Evolutionary conservation across 2,888 invertebrate genomes (phyloP).

Genomic region (Athalia circularis): DNA sequence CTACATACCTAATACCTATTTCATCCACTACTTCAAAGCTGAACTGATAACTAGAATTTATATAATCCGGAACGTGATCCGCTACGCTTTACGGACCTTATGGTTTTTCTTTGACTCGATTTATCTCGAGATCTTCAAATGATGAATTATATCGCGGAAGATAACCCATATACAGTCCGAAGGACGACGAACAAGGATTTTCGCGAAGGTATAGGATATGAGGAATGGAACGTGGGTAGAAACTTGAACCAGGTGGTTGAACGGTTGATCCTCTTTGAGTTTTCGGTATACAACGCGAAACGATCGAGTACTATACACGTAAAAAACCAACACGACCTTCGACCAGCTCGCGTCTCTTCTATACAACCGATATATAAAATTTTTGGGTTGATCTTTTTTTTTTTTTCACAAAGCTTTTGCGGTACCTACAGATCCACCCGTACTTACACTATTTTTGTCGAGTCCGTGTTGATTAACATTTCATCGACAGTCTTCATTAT

Average conservation of each 20-base stretch:
- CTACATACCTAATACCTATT: neutral
- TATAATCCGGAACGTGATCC: neutral
- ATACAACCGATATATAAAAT: no score
- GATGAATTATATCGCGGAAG: neutral
- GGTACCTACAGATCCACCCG: no score
- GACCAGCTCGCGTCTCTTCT: no score
- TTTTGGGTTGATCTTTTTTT: no score
- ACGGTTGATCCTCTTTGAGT: conserved; percentile 39
- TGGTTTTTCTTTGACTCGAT: conserved; percentile 7
- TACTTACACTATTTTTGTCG: no score
- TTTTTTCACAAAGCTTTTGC: no score
- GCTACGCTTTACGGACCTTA: neutral
- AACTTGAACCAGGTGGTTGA: conserved; percentile 1
- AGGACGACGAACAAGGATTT: neutral
- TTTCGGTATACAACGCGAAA: conserved; percentile 5
- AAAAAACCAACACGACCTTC: neutral
- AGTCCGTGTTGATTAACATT: no score
- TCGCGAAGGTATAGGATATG: neutral
- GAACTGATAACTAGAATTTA: neutral
- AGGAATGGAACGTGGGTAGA: conserved; percentile 24
- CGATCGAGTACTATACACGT: conserved; percentile 1
- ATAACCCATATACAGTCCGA: neutral
- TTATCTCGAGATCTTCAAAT: neutral
- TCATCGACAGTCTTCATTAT: no score
- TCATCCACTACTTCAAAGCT: neutral